These are phyloP conservation scores for Pseudobourletiella spinata DNA, from an alignment of 1,140 invertebrate species.

Conservation along the genomic window DNA sequence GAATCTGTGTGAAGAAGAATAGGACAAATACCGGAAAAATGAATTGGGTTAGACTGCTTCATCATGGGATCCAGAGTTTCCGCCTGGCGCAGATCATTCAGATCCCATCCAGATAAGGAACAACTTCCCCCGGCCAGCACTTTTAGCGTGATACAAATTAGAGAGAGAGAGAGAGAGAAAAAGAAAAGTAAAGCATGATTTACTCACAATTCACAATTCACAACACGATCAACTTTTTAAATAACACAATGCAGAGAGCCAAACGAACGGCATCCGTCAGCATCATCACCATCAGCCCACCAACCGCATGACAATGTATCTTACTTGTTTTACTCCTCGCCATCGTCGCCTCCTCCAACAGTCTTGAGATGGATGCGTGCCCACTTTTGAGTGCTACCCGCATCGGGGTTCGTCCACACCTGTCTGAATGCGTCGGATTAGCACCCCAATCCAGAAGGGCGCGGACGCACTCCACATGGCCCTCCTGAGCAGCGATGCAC, in stretches of 20 bases:
- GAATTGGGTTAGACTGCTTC: conserved; percentile 11
- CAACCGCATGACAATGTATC: no score
- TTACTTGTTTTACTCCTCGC: conserved; percentile 33
- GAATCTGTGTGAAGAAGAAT: conserved; percentile 9
- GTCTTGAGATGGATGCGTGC: conserved; percentile 57
- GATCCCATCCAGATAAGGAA: conserved; percentile 14
- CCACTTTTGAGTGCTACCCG: conserved; percentile 68
- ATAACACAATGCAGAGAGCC: no score
- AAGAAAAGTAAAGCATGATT: no score
- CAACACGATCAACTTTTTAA: no score
- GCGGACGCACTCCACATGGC: conserved; percentile 81
- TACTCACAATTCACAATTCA: no score
- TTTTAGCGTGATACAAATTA: neutral
- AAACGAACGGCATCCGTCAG: no score
- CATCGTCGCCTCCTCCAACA: conserved; percentile 49
- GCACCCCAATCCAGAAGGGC: conserved; percentile 78
- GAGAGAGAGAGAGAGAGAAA: no score
- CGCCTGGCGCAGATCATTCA: conserved; percentile 2
- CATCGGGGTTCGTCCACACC: conserved; percentile 72
- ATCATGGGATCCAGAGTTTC: conserved; percentile 11
- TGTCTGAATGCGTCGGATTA: conserved; percentile 84
- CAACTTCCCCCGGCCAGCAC: conserved; percentile 6
- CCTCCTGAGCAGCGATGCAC: conserved; percentile 57
- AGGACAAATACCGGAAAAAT: conserved; percentile 10
- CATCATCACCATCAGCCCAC: no score